A percentile compares a stretch with the other conserved stretches of the same genome.
Conservation (phyloP, 2,888 invertebrate species). For the Pristionchus exspectatus region DNA sequence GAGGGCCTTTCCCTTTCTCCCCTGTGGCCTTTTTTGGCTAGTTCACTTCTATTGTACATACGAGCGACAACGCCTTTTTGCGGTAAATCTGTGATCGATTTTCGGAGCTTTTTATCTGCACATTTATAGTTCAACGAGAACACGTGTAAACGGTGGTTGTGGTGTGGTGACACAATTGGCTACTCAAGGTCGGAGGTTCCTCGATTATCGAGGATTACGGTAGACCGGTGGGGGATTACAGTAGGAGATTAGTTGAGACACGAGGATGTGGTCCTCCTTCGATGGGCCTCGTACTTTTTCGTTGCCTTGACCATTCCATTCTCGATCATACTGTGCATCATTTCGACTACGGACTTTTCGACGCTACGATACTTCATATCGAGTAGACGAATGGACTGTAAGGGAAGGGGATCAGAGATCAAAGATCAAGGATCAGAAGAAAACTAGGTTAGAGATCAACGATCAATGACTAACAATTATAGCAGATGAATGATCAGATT, state of each 20-base stretch:
- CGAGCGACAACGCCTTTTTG: slow-evolving; percentile 14
- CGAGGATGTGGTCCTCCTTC: neutral
- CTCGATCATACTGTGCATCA: slow-evolving; percentile 78
- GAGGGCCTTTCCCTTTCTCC: neutral
- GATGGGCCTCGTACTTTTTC: slow-evolving; percentile 66
- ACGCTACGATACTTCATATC: slow-evolving; percentile 47
- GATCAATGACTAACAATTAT: no score
- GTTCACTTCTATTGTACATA: slow-evolving; percentile 50
- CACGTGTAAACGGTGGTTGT: slow-evolving; percentile 7
- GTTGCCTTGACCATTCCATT: slow-evolving; percentile 80
- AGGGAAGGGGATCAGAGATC: neutral
- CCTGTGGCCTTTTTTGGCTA: slow-evolving; percentile 24
- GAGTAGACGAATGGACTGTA: slow-evolving; percentile 48
- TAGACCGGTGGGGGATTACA: slow-evolving; percentile 18
- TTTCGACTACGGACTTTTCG: slow-evolving; percentile 26
- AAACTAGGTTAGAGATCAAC: neutral
- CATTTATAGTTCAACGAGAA: slow-evolving; percentile 15
- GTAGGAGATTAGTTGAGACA: slow-evolving; percentile 1
- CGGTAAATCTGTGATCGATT: slow-evolving; percentile 41
- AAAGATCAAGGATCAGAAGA: neutral
- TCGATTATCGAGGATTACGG: slow-evolving; percentile 48
- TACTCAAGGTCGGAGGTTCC: slow-evolving; percentile 44
- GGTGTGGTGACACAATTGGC: slow-evolving; percentile 3
- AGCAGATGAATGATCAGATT: no score
- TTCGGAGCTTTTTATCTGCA: neutral